These are phyloP conservation scores for Lepetodrilus schrolli DNA, from an alignment of 2,888 invertebrate species.

Conservation along the genomic window DNA sequence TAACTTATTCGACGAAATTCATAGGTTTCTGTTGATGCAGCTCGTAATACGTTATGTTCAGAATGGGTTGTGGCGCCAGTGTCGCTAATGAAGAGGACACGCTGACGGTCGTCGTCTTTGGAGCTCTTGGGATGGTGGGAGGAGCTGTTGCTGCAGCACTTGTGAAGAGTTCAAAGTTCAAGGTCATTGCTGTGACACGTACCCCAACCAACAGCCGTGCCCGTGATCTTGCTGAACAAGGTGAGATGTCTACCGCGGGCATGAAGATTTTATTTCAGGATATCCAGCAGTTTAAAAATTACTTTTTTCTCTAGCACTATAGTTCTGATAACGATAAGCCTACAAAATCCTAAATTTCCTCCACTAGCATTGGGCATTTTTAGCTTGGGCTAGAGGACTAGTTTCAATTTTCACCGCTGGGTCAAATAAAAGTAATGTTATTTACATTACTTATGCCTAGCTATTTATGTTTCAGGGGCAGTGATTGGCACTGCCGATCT, in stretches of 20 bases:
- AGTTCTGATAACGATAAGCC: no score
- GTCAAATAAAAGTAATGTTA: no score
- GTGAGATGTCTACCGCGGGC: no score
- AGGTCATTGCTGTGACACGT: constrained; percentile 67
- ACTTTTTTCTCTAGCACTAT: no score
- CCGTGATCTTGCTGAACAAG: constrained; percentile 59
- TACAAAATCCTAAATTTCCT: no score
- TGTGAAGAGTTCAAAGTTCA: constrained; percentile 52
- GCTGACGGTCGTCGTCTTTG: constrained; percentile 66
- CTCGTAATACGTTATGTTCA: constrained; percentile 35
- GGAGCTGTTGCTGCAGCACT: constrained; percentile 67
- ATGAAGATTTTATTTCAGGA: no score
- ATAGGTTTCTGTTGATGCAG: background rate
- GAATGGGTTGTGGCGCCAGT: constrained; percentile 65
- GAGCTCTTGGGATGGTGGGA: constrained; percentile 69
- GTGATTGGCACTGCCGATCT: constrained; percentile 67
- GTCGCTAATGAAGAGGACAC: constrained; percentile 56
- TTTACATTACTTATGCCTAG: no score
- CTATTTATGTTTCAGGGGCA: constrained; percentile 50
- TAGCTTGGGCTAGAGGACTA: no score
- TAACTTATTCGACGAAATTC: background rate
- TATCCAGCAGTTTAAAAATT: no score
- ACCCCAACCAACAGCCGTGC: constrained; percentile 63
- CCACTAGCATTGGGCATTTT: no score
- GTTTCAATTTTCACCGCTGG: no score